Evolutionary conservation across 2,888 invertebrate species (phyloP).

Genomic region (Orthonevra nobilis): DNA sequence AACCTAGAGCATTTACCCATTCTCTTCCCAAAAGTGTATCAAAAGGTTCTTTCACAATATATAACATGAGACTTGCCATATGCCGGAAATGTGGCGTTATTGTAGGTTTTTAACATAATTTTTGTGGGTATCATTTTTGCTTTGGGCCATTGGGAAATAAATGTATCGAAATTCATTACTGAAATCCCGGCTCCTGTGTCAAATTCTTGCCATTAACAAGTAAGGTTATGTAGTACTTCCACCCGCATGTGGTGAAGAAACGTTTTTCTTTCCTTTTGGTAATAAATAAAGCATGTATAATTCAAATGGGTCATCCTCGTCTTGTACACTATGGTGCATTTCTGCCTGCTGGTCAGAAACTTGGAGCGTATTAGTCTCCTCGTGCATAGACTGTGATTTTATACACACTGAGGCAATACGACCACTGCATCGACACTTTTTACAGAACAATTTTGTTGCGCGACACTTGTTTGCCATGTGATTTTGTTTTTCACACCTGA

Average conservation of each 20-base stretch:
- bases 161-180: conserved; percentile 8
- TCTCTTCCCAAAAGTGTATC: conserved; percentile 24
- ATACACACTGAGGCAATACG: conserved; percentile 8
- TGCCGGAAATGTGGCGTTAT: not conserved
- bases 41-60: conserved; percentile 23
- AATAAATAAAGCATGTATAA: not conserved
- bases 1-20: conserved; percentile 9
- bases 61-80: conserved; percentile 8
- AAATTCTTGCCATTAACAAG: conserved; percentile 5
- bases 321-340: not conserved
- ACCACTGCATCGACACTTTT: not conserved
- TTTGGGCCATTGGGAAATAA: conserved; percentile 16
- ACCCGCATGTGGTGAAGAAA: not conserved
- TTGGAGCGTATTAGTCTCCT: not conserved
- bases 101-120: conserved; percentile 4
- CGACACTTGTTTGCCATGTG: conserved; percentile 10
- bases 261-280: not conserved
- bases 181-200: conserved; percentile 16
- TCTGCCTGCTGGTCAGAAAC: not conserved
- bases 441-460: not conserved
- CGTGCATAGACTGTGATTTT: conserved; percentile 6
- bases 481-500: conserved; percentile 1
- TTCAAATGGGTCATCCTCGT: conserved; percentile 4
- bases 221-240: conserved; percentile 28
- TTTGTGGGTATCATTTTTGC: conserved; percentile 11